Percentiles rank a stretch among this genome's conserved stretches.
Conservation (phyloP, 2,113 vertebrate genomes). For the Eulemur rufifrons region DNA sequence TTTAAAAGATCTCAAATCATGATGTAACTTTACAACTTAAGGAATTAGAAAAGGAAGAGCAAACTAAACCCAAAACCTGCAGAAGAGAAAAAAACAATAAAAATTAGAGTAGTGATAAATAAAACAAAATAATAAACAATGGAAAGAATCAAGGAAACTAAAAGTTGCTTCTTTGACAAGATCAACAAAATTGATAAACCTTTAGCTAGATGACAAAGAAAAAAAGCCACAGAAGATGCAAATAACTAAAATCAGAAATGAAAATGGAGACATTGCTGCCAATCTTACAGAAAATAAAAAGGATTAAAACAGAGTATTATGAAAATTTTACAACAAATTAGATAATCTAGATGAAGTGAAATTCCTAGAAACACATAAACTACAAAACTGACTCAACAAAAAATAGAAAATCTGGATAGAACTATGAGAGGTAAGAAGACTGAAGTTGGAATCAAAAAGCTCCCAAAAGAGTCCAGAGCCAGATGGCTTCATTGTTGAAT, state of each 20-base stretch:
- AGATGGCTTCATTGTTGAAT: not conserved
- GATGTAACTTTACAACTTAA: not conserved
- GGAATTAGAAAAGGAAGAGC: not conserved
- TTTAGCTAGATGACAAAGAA: not conserved
- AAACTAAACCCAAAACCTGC: not conserved
- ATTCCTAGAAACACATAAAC: not conserved
- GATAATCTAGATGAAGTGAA: not conserved
- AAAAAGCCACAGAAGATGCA: not conserved
- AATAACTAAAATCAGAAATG: not conserved
- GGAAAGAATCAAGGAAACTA: not conserved
- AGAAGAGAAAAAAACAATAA: not conserved
- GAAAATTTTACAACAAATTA: not conserved
- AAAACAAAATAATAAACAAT: not conserved
- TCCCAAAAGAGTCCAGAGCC: not conserved
- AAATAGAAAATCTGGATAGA: not conserved
- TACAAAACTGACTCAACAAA: not conserved
- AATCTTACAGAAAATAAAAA: not conserved
- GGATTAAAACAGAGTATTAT: not conserved
- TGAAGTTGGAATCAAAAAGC: not conserved
- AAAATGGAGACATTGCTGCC: not conserved
- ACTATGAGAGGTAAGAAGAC: not conserved
- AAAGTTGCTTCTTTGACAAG: not conserved
- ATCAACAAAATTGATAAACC: not conserved
- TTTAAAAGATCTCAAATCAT: not conserved
- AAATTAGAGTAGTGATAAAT: not conserved